A percentile compares a stretch with the other conserved stretches of the same genome.
phyloP scores from a whole-genome alignment of 1,140 invertebrate genomes.

The Camponotus vicinus region DNA sequence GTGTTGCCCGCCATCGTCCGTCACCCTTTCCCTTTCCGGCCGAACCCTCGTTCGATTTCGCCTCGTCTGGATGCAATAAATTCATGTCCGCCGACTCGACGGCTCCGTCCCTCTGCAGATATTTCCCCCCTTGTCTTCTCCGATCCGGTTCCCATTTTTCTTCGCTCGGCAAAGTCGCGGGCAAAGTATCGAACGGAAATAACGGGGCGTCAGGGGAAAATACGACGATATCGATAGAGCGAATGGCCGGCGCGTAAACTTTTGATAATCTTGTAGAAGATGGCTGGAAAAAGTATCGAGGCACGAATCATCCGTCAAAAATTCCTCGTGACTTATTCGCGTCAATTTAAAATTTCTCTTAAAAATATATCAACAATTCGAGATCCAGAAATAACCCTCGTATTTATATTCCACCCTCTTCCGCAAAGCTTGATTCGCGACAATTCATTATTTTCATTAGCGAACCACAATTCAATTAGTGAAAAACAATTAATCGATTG shows the following conservation, averaged over 20 bases:
- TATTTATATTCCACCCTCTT: not conserved
- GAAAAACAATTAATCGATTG: not conserved
- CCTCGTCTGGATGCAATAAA: constrained; percentile 62
- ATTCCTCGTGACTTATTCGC: not conserved
- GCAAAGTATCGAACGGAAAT: constrained; percentile 58
- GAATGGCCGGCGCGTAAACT: not conserved
- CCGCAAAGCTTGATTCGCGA: not conserved
- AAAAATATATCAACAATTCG: not conserved
- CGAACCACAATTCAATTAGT: not conserved
- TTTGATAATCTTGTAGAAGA: not conserved
- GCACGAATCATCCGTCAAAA: not conserved
- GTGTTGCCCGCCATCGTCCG: not conserved
- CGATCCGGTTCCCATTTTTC: not conserved
- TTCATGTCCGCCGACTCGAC: constrained; percentile 61
- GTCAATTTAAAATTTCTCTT: no score
- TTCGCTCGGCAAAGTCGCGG: not conserved
- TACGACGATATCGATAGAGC: not conserved
- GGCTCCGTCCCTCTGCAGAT: constrained; percentile 31
- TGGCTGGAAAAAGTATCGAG: not conserved
- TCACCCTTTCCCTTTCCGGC: not conserved
- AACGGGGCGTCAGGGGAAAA: constrained; percentile 5
- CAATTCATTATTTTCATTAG: not conserved
- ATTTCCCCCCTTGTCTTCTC: constrained; percentile 4
- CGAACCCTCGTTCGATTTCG: constrained; percentile 18
- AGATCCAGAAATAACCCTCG: not conserved